Conservation (phyloP, 2,888 invertebrate species). For the Prosopocoilus inquinatus region DNA sequence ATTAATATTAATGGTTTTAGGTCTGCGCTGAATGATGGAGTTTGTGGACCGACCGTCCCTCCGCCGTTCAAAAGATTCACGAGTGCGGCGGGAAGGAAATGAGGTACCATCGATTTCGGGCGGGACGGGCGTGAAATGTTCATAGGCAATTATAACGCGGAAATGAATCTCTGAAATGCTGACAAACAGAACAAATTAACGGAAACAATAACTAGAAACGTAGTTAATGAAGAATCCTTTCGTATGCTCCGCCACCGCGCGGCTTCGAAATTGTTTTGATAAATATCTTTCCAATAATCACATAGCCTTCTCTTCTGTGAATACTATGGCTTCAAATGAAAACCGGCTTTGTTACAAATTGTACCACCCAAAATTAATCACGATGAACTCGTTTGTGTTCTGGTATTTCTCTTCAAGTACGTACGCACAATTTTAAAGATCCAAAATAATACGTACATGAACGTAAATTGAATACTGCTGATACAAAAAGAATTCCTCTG, state of each 20-base stretch:
- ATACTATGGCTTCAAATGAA: no score
- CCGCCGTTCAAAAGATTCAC: constrained; percentile 20
- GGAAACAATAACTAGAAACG: constrained; percentile 30
- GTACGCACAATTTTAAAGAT: no score
- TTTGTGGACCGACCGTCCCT: constrained; percentile 18
- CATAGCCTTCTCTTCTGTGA: neutral
- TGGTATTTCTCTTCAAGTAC: no score
- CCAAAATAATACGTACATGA: no score
- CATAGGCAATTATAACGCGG: constrained; percentile 31
- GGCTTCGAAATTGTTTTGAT: neutral
- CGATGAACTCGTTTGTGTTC: no score
- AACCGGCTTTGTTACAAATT: no score
- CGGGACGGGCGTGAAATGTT: constrained; percentile 28
- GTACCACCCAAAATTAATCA: no score
- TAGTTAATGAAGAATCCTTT: constrained; percentile 24
- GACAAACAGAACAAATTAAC: constrained; percentile 35
- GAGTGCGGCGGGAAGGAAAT: constrained; percentile 7
- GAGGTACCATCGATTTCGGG: constrained; percentile 19
- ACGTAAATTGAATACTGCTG: no score
- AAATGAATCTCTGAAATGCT: constrained; percentile 31
- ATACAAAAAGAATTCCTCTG: no score
- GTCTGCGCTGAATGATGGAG: constrained; percentile 24
- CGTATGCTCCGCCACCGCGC: neutral
- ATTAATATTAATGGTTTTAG: constrained; percentile 29
- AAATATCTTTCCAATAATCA: neutral